Base-by-base conservation (phyloP, 2,797 vertebrate species). In the Sebastes nivosus region DNA sequence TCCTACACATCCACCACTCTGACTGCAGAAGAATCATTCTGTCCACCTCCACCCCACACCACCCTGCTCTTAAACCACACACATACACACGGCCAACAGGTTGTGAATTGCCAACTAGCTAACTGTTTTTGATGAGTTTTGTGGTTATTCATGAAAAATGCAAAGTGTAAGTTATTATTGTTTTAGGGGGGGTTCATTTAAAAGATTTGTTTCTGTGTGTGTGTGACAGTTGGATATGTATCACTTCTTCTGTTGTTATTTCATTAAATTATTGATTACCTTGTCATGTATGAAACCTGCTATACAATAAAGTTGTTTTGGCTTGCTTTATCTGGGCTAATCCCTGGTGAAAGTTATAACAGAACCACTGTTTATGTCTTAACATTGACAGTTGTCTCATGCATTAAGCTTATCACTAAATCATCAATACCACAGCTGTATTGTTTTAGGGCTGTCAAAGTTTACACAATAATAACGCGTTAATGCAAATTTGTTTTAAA, bases 71-170 rank as follows among this genome's bases (percentile, higher is more conserved):
- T 60, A 14, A 14, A 38, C 63, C 59, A 60, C 54, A 27, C 16
- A 58, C 36, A 61, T n/a, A 67, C 52, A 24, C 50, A 73, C 67
- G 1, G 22, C 32, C 60, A 68, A 58, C 79, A 80, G 29, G 79
- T 76, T 24, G 8, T 54, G 71, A 85, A 65, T 75, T 70, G 76
- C 58, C 54, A 61, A 2, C 22, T 29, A 38, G 30, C 46, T 13
- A 25, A 36, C 13, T 52, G 55, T 73, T 82, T 52, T 46, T 46
- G 16, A 7, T 63, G 24, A 22, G n/a, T 59, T 24, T 69, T 73
- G 52, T 64, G n/a, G 24, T 64, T 42, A 57, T 69, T 65, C 4
- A 32, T 38, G 20, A 32, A 54, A n/a, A 52, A 59, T 14, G 67
- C 36, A 64, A 82, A 25, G 9, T 14, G 32, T 14, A 42, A 20